phyloP scores from a whole-genome alignment of 2,888 invertebrate genomes.

The Spilarctia lutea region DNA sequence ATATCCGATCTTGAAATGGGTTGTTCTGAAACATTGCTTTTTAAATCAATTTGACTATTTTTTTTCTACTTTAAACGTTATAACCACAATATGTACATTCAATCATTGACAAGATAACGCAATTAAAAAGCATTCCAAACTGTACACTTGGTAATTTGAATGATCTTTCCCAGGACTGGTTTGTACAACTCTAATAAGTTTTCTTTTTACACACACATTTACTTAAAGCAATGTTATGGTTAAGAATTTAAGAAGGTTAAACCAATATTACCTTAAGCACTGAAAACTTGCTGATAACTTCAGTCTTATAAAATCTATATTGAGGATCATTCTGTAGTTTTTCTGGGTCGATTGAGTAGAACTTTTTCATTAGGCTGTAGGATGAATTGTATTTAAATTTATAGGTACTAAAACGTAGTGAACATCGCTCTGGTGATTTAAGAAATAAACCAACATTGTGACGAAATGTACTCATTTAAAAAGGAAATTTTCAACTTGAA shows the following conservation, averaged over 20 bases:
- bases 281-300: conserved; percentile 87
- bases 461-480: too few relatives aligned
- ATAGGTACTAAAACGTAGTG: background rate
- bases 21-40: conserved; percentile 87
- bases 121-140: too few relatives aligned
- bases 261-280: conserved; percentile 86
- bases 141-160: too few relatives aligned
- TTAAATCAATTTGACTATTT: background rate
- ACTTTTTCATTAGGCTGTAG: conserved; percentile 86
- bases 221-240: background rate
- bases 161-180: too few relatives aligned
- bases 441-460: too few relatives aligned
- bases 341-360: conserved; percentile 80
- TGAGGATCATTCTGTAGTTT: conserved; percentile 76
- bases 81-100: too few relatives aligned
- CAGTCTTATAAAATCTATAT: conserved; percentile 82
- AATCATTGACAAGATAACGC: too few relatives aligned
- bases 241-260: background rate
- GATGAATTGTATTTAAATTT: background rate
- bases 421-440: too few relatives aligned
- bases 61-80: too few relatives aligned
- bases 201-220: background rate
- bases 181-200: background rate
- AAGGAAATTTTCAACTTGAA: too few relatives aligned
- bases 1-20: conserved; percentile 91